A percentile compares a stretch with the other conserved stretches of the same genome.
Conservation (phyloP, 2,888 invertebrate genomes). For the Epicampocera succincta region DNA sequence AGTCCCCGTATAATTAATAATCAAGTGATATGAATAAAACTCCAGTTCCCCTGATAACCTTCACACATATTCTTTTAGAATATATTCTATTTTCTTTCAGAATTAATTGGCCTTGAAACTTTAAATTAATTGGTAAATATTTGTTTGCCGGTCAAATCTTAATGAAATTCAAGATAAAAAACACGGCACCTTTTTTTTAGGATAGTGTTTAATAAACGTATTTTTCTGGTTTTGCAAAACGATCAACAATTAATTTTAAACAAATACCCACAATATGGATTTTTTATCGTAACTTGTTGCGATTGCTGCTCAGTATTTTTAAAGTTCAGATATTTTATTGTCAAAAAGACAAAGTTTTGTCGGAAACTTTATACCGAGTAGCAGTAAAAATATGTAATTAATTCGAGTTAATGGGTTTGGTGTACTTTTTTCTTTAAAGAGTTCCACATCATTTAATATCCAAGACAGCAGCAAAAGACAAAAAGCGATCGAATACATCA, state of each 20-base stretch:
- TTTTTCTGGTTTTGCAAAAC: slow-evolving; percentile 14
- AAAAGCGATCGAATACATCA: not conserved
- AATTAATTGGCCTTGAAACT: too few relatives aligned
- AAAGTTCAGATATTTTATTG: slow-evolving; percentile 22
- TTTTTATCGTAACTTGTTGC: slow-evolving; percentile 14
- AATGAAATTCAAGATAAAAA: slow-evolving; percentile 23
- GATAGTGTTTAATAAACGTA: slow-evolving; percentile 25
- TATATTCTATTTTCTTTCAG: not conserved
- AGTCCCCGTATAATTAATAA: too few relatives aligned
- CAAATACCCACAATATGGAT: slow-evolving; percentile 16
- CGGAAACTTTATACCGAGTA: not conserved
- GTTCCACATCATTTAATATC: slow-evolving; percentile 54
- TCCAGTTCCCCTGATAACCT: too few relatives aligned
- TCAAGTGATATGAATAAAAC: too few relatives aligned
- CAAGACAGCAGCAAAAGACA: not conserved
- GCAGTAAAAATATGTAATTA: slow-evolving; percentile 20
- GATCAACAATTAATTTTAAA: slow-evolving; percentile 35
- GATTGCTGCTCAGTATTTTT: slow-evolving; percentile 6
- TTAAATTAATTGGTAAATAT: not conserved
- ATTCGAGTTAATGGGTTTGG: slow-evolving; percentile 40
- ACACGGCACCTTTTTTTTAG: not conserved
- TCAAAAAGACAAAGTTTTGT: slow-evolving; percentile 11
- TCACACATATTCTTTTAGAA: not conserved
- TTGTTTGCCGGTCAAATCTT: not conserved
- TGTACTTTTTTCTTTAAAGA: slow-evolving; percentile 47